A percentile compares a stretch with the other conserved stretches of the same genome.
Evolutionary conservation across 2,888 invertebrate species (phyloP).

Genomic region (Dolichomitus sp.): DNA sequence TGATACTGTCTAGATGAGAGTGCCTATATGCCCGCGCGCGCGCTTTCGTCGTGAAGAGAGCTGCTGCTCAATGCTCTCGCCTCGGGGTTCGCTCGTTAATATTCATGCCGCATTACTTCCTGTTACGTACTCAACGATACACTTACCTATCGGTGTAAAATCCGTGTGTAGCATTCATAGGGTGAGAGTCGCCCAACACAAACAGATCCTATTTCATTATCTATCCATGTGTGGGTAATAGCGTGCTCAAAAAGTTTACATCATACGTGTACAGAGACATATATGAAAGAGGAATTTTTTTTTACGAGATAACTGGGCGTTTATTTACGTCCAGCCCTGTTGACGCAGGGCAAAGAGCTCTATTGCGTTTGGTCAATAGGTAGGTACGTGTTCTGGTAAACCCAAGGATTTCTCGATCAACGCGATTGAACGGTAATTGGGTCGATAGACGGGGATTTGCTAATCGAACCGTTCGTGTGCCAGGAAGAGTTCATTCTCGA

Average conservation of each 20-base stretch:
- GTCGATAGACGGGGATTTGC: constrained; percentile 41
- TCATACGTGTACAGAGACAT: background rate
- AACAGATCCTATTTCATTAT: background rate
- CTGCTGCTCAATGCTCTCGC: constrained; percentile 68
- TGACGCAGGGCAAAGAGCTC: constrained; percentile 21
- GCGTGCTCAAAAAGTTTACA: background rate
- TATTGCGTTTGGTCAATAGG: constrained; percentile 37
- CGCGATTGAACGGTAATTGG: constrained; percentile 53
- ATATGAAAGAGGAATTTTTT: constrained; percentile 10
- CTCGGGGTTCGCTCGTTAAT: constrained; percentile 77
- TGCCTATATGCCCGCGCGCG: constrained; percentile 43
- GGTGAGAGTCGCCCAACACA: constrained; percentile 37
- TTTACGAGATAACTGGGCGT: constrained; percentile 1
- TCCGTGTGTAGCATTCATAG: constrained; percentile 24
- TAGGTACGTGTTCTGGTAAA: constrained; percentile 28
- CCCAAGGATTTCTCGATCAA: constrained; percentile 49
- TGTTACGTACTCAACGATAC: constrained; percentile 78
- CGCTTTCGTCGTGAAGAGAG: constrained; percentile 67
- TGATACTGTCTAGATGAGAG: constrained; percentile 52
- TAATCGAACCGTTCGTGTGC: constrained; percentile 50
- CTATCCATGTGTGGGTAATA: background rate
- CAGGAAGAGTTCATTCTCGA: constrained; percentile 19
- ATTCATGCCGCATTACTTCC: constrained; percentile 79
- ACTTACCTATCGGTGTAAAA: constrained; percentile 69
- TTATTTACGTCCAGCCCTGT: background rate